Conservation (phyloP, 1,140 invertebrate species). For the Meloidogyne hapla region DNA sequence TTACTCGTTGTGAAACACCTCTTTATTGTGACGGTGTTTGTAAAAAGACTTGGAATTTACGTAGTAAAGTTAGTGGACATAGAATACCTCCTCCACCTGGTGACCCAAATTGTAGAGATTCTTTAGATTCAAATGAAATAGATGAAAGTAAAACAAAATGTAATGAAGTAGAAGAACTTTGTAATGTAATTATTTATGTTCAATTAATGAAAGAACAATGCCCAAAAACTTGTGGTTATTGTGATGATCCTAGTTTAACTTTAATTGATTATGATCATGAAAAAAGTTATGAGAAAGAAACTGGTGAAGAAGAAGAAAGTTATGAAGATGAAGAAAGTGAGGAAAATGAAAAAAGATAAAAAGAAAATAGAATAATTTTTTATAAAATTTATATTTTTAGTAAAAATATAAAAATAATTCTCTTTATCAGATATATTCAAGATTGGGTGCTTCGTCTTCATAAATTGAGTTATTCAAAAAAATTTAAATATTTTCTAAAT, state of each 20-base stretch:
- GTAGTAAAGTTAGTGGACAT: constrained; percentile 17
- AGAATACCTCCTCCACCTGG: constrained; percentile 13
- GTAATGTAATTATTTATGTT: constrained; percentile 7
- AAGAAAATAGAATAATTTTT: no score
- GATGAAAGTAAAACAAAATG: constrained; percentile 18
- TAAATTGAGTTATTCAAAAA: no score
- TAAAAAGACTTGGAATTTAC: constrained; percentile 1
- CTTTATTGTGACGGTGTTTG: neutral
- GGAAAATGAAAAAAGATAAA: neutral
- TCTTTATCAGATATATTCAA: no score
- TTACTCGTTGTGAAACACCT: neutral
- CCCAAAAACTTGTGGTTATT: constrained; percentile 26
- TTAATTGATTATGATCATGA: neutral
- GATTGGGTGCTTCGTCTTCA: no score
- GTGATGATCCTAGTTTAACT: neutral
- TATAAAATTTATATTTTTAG: no score
- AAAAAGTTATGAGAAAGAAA: neutral
- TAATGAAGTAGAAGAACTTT: constrained; percentile 5
- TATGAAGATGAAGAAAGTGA: neutral
- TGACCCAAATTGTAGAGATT: constrained; percentile 24
- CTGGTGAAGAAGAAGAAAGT: neutral
- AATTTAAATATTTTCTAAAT: no score
- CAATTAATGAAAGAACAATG: constrained; percentile 31
- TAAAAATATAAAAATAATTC: no score
- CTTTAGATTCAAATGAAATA: constrained; percentile 18